Conservation (phyloP, 1,140 invertebrate genomes). For the Drosophila watanabei region DNA sequence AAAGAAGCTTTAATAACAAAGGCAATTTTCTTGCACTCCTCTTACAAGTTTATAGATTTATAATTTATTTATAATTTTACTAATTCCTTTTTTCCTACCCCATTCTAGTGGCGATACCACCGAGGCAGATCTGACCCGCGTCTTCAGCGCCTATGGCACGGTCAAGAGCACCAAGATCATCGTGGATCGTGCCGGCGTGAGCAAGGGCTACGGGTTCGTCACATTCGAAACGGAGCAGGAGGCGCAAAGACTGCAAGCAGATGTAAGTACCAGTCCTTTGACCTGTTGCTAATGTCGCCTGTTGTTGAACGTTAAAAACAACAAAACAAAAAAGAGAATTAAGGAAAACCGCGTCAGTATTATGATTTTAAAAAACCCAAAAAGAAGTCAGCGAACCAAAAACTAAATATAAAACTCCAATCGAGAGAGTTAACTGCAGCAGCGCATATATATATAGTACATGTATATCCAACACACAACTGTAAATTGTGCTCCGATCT, state of each 20-base stretch:
- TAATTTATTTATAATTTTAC: not conserved
- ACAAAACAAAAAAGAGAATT: not conserved
- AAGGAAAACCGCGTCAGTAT: constrained; percentile 24
- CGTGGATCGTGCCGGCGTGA: constrained; percentile 95
- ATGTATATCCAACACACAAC: constrained; percentile 22
- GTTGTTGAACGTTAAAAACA: constrained; percentile 51
- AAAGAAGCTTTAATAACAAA: not conserved
- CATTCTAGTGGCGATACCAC: constrained; percentile 91
- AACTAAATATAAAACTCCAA: not conserved
- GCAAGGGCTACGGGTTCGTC: constrained; percentile 98
- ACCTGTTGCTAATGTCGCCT: constrained; percentile 46
- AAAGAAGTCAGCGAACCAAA: constrained; percentile 13
- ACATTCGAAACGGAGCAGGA: constrained; percentile 97
- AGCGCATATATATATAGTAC: not conserved
- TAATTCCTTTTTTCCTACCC: not conserved
- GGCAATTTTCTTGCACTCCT: not conserved
- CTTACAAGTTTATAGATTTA: not conserved
- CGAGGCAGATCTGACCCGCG: constrained; percentile 92
- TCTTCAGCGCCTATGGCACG: constrained; percentile 95
- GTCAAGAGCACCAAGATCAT: constrained; percentile 98
- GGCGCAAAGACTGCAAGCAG: constrained; percentile 91
- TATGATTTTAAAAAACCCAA: constrained; percentile 31
- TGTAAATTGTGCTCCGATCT: constrained; percentile 78
- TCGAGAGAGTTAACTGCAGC: constrained; percentile 13
- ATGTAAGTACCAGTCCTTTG: constrained; percentile 86